Evolutionary conservation across 1,140 invertebrate genomes (phyloP), one percentile per base, ranked within the genome.

Genomic region (Lethrus apterus): DNA sequence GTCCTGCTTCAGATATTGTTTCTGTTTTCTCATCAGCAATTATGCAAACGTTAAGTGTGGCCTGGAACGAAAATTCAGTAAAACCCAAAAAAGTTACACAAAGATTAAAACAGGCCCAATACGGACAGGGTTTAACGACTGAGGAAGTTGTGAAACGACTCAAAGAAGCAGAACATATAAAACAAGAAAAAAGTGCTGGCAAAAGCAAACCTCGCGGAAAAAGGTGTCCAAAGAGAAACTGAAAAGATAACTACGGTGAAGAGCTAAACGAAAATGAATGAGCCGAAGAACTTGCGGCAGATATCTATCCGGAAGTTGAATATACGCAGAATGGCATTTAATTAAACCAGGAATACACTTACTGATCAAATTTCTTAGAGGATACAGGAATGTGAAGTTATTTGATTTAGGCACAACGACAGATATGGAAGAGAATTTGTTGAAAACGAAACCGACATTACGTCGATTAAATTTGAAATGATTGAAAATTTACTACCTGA

Each of bases 91-190:
- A 26, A 26, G 24, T 26, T 26, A 26, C 24, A 26, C n/a, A 5
- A 26, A 26, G 24, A 26, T 26, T 26, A n/a, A 26, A 26, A 26
- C 24, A 26, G n/a, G n/a, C n/a, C n/a, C n/a, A n/a, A n/a, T 26
- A 26, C n/a, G 24, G 24, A 7, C 5, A 26, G n/a, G 24, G 5
- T 26, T 26, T 26, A 26, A 26, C n/a, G n/a, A 26, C 24, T 26
- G 5, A 7, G 5, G 24, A 26, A 26, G 24, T 26, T 26, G 24
- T n/a, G 5, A 26, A 26, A 5, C 24, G 24, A 26, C 24, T 26
- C n/a, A n/a, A 26, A 26, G 24, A 26, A 26, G 24, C 24, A 7
- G 24, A 26, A 26, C 24, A n/a, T 7, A 26, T 5, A 26, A n/a
- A 26, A 26, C 5, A 26, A 26, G 24, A 26, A n/a, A 26, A 26